Base-by-base conservation (phyloP, 35 echinoderm and acorn worm genomes). In the Hemicentrotus pulcherrimus region DNA sequence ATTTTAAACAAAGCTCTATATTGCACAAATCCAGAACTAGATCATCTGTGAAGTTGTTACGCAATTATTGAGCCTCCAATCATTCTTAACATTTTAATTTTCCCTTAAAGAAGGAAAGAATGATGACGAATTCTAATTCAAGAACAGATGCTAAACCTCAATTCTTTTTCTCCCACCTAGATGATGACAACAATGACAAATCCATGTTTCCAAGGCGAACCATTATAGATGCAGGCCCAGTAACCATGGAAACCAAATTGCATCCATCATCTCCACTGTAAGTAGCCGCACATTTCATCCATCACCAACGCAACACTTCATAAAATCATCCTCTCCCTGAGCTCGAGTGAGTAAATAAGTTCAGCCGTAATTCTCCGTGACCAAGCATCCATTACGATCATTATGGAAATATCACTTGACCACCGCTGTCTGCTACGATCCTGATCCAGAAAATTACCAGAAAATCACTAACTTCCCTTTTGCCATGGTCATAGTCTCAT, bases 281-380 rank as follows among this genome's bases (percentile, higher is more conserved):
- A 78, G 65, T 78, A 78, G 65, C 65, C 4, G 6, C 65, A 78
- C 6, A 22, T 18, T 78, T 78, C 65, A 78, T 78, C 65, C 65
- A 22, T 78, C 65, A 78, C 65, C 65, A 78, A 78, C 65, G 24
- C 65, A 78, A 78, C 65, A 78, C 65, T 78, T 78, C 65, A 78
- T 8, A 59, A n/a, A 78, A 78, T 78, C 65, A 78, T 24, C 65
- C 65, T 6, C 65, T 78, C 65, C 61, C 65, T 28, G 65, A 78
- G 19, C 7, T 22, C 24, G n/a, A n/a, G 65, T n/a, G 1, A n/a
- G 28, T 55, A 55, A 55, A 10, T 55, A 55, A 55, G 50, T 55
- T 14, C 10, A 78, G 65, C 65, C 19, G 22, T 78, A 78, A 78
- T 78, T n/a, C 65, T 78, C 24, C 65, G 19, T 78, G 65, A 78